Evolutionary conservation across 1,140 invertebrate genomes (phyloP).

Genomic region (Aporrectodea caliginosa): DNA sequence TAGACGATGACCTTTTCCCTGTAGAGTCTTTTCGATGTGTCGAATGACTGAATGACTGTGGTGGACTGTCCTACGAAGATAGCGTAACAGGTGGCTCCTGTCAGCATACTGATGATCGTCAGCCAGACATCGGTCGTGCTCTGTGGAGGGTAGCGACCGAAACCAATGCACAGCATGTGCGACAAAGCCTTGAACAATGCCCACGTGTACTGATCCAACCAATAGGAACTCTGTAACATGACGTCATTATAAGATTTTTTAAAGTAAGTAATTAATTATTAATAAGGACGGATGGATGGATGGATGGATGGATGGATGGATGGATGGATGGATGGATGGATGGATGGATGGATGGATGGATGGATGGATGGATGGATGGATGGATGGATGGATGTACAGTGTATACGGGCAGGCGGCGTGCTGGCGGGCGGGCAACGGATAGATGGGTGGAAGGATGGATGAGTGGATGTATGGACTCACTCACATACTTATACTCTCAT

Average conservation of each 20-base stretch:
- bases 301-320: too few species aligned
- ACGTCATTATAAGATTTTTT: too few species aligned
- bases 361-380: too few species aligned
- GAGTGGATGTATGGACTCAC: too few species aligned
- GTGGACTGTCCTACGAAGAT: constrained; percentile 96
- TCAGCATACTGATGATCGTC: constrained; percentile 95
- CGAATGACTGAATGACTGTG: constrained; percentile 95
- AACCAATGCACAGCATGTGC: constrained; percentile 96
- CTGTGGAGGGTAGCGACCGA: constrained; percentile 82
- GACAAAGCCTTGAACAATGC: constrained; percentile 98
- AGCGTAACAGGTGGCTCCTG: constrained; percentile 82
- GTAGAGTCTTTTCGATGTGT: constrained; percentile 93
- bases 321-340: too few species aligned
- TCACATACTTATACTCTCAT: not conserved
- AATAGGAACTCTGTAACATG: constrained; percentile 84
- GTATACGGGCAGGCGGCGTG: too few species aligned
- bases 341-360: too few species aligned
- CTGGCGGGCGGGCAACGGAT: too few species aligned
- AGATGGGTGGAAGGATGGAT: too few species aligned
- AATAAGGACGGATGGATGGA: too few species aligned
- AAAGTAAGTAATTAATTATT: too few species aligned
- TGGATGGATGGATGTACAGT: too few species aligned
- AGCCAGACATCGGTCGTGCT: constrained; percentile 98
- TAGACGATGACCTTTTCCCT: constrained; percentile 87
- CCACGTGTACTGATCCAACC: constrained; percentile 98